phyloP scores from a whole-genome alignment of 2,888 invertebrate species.

The Barypeithes pellucidus region DNA sequence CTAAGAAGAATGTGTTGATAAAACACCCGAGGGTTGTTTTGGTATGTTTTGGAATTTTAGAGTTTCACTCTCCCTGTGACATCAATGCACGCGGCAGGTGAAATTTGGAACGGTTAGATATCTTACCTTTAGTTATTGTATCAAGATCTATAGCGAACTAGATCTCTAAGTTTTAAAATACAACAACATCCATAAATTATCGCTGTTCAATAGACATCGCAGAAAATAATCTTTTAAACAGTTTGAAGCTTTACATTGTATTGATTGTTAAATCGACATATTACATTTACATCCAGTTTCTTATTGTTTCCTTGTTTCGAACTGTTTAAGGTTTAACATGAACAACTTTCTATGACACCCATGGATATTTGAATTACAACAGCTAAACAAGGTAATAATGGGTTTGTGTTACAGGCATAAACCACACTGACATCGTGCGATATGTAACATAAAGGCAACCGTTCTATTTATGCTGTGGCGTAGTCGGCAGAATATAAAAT shows the following conservation, averaged over 20 bases:
- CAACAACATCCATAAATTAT: not conserved
- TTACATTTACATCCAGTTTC: not conserved
- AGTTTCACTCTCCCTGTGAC: no score
- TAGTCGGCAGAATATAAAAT: slow-evolving; percentile 14
- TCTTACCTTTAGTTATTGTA: no score
- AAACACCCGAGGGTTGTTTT: no score
- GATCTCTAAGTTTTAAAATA: not conserved
- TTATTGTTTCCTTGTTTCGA: not conserved
- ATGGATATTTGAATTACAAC: not conserved
- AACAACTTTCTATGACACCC: slow-evolving; percentile 10
- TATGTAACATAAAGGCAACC: slow-evolving; percentile 5
- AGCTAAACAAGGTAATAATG: not conserved
- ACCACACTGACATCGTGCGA: not conserved
- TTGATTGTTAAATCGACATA: no score
- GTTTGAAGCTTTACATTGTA: no score
- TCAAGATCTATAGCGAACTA: no score
- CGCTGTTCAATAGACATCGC: not conserved
- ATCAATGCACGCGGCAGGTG: no score
- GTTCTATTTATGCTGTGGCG: slow-evolving; percentile 1
- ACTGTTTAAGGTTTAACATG: not conserved
- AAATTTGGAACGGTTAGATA: no score
- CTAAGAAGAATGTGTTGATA: no score
- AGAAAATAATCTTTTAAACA: not conserved
- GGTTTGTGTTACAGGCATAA: not conserved
- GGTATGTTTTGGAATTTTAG: no score